Percentiles rank a stretch among this genome's conserved stretches.
Conservation (phyloP, 2,888 invertebrate species). For the Sceliomorpha sp. region DNA sequence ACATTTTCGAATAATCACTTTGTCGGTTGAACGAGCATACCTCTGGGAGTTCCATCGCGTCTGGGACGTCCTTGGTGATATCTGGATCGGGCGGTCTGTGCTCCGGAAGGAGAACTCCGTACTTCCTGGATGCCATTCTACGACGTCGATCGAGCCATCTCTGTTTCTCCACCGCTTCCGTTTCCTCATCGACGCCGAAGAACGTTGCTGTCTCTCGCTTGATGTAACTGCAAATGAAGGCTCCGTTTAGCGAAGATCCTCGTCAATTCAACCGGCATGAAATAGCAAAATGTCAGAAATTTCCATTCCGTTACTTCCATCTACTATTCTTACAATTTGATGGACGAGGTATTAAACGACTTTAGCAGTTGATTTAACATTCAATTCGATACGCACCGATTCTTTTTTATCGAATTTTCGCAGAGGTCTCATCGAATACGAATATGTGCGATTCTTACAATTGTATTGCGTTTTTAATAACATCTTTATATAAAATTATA, state of each 20-base stretch:
- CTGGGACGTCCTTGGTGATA: slow-evolving; percentile 81
- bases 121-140: slow-evolving; percentile 88
- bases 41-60: slow-evolving; percentile 75
- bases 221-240: slow-evolving; percentile 83
- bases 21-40: slow-evolving; percentile 65
- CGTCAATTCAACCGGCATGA: no score
- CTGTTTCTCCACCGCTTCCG: slow-evolving; percentile 87
- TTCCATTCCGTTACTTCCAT: no score
- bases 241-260: background rate
- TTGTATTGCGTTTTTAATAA: no score
- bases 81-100: slow-evolving; percentile 84
- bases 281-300: no score
- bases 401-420: no score
- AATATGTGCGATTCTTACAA: no score
- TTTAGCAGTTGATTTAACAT: no score
- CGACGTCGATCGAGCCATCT: slow-evolving; percentile 91
- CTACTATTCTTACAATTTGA: no score
- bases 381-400: no score
- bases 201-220: slow-evolving; percentile 91
- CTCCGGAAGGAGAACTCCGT: slow-evolving; percentile 83
- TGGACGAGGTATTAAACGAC: no score
- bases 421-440: no score
- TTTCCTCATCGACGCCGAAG: slow-evolving; percentile 91
- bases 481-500: no score
- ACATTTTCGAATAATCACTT: background rate